Percentiles rank a stretch among this genome's conserved stretches.
Evolutionary conservation across 2,113 vertebrate species (phyloP).

Genomic region (Pao palembangensis): DNA sequence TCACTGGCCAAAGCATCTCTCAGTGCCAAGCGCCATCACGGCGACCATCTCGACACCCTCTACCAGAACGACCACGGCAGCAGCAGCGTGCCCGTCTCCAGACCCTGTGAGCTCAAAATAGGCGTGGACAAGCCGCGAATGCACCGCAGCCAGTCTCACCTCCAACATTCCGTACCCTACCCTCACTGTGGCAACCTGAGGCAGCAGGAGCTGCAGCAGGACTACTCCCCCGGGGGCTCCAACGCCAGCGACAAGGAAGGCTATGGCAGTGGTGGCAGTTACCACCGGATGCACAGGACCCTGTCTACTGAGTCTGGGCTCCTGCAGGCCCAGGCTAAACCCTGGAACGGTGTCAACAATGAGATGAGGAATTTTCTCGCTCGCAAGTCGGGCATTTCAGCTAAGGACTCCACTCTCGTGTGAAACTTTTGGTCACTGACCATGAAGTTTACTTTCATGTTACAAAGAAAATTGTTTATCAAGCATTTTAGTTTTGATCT

Average conservation of each 20-base stretch:
- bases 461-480: not conserved
- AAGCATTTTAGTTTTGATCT: not conserved
- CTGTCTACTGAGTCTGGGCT: slow-evolving; percentile 72
- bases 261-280: slow-evolving; percentile 55
- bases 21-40: slow-evolving; percentile 31
- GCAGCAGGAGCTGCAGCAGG: slow-evolving; percentile 52
- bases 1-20: slow-evolving; percentile 72
- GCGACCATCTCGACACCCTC: slow-evolving; percentile 59
- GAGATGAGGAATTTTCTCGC: slow-evolving; percentile 82
- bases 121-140: slow-evolving; percentile 55
- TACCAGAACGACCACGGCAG: slow-evolving; percentile 75
- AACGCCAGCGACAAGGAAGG: slow-evolving; percentile 53
- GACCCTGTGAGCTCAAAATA: slow-evolving; percentile 64
- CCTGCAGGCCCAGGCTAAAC: slow-evolving; percentile 69
- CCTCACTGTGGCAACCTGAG: slow-evolving; percentile 58
- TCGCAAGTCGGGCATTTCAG: slow-evolving; percentile 60
- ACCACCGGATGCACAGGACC: slow-evolving; percentile 69
- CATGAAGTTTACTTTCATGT: not conserved
- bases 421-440: slow-evolving; percentile 61
- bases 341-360: slow-evolving; percentile 80
- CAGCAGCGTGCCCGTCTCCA: slow-evolving; percentile 34
- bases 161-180: slow-evolving; percentile 73
- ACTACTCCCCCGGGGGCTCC: slow-evolving; percentile 50
- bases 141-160: slow-evolving; percentile 66
- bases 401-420: slow-evolving; percentile 89